Evolutionary conservation across 1,140 invertebrate species (phyloP).

Genomic region (Chironomus tepperi): DNA sequence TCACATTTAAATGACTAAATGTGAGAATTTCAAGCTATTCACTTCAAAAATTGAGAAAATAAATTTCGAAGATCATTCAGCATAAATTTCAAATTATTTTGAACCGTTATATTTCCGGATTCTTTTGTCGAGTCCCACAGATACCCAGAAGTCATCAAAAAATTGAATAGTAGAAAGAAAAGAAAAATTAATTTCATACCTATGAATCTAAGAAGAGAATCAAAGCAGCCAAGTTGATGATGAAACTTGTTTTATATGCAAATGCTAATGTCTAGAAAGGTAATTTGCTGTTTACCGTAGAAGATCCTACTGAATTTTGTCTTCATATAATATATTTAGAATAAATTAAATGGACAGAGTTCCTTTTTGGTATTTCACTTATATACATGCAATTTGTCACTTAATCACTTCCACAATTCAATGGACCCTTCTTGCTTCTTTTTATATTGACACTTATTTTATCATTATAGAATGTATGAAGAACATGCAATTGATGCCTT

Average conservation of each 20-base stretch:
- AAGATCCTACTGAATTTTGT: background rate
- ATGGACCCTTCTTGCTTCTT: background rate
- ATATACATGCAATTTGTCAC: background rate
- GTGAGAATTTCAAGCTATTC: too few relatives aligned
- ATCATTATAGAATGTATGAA: background rate
- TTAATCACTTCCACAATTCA: background rate
- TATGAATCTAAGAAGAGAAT: too few relatives aligned
- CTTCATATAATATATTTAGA: background rate
- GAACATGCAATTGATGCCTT: constrained; percentile 7
- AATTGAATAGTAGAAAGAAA: too few relatives aligned
- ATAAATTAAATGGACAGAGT: background rate
- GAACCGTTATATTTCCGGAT: too few relatives aligned
- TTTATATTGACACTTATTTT: background rate
- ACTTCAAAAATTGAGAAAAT: too few relatives aligned
- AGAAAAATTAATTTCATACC: too few relatives aligned
- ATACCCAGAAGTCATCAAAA: too few relatives aligned
- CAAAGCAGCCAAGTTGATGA: background rate
- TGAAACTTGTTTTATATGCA: background rate
- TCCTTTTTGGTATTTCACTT: background rate
- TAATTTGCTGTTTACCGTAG: background rate
- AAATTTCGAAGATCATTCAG: too few relatives aligned
- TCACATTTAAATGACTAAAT: too few relatives aligned
- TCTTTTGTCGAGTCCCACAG: too few relatives aligned
- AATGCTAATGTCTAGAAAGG: constrained; percentile 1
- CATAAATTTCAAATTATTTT: too few relatives aligned